Conservation (phyloP, 2,888 invertebrate species). For the Aporophyla lueneburgensis region DNA sequence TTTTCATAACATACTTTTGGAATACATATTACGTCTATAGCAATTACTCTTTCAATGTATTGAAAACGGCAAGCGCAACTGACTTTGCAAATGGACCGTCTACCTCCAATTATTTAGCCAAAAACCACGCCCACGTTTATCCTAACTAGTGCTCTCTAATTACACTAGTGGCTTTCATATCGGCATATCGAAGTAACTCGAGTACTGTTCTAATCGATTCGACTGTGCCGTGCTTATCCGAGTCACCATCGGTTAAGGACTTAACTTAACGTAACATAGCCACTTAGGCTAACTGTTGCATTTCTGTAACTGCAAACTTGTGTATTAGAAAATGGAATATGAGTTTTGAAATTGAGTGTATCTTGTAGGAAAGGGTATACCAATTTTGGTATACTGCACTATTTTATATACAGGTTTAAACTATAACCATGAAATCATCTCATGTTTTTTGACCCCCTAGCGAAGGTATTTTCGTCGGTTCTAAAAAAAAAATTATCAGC, state of each 20-base stretch:
- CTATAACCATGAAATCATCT: too few species aligned
- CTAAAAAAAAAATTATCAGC: too few species aligned
- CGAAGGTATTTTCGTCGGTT: too few species aligned
- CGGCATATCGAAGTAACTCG: slow-evolving; percentile 26
- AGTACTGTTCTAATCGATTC: slow-evolving; percentile 57
- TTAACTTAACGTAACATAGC: slow-evolving; percentile 9
- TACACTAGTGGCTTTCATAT: slow-evolving; percentile 33
- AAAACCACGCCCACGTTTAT: neutral
- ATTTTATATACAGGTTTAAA: too few species aligned
- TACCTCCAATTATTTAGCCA: too few species aligned
- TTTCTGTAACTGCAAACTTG: slow-evolving; percentile 27
- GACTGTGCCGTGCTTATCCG: slow-evolving; percentile 46
- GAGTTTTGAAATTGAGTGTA: neutral
- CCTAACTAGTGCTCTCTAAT: slow-evolving; percentile 29
- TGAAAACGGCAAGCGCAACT: neutral
- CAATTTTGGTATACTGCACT: neutral
- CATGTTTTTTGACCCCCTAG: too few species aligned
- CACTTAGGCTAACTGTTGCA: slow-evolving; percentile 53
- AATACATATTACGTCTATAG: neutral
- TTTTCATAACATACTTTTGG: neutral
- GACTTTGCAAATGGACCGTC: neutral
- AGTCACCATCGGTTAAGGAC: slow-evolving; percentile 49
- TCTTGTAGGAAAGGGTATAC: neutral
- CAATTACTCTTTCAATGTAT: neutral
- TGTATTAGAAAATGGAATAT: slow-evolving; percentile 8